phyloP scores from a whole-genome alignment of 2,113 vertebrate species.

The Colinus virginianus region DNA sequence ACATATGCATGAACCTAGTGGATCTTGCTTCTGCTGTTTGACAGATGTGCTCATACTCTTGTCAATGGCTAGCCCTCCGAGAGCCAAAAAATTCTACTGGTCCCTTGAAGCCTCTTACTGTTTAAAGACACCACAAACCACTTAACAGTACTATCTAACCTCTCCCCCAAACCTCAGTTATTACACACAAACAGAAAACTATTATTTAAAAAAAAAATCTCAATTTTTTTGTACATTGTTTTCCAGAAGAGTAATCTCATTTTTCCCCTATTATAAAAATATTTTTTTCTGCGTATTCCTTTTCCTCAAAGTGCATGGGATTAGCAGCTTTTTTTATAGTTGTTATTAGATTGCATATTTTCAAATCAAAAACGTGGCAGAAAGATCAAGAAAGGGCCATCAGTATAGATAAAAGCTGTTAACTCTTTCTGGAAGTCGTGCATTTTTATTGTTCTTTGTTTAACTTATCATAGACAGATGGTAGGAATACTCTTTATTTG shows the following conservation, averaged over 20 bases:
- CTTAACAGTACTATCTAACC: not conserved
- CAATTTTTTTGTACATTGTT: not conserved
- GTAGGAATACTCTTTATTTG: not conserved
- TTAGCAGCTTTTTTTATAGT: not conserved
- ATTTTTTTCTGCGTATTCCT: not conserved
- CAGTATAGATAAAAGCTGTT: not conserved
- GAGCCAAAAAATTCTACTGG: not conserved
- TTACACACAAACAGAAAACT: not conserved
- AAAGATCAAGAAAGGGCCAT: not conserved
- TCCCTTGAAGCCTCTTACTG: not conserved
- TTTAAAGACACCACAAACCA: not conserved
- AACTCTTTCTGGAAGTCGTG: not conserved
- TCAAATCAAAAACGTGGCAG: not conserved
- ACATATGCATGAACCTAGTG: not conserved
- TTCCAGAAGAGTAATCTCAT: not conserved
- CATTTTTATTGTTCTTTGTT: not conserved
- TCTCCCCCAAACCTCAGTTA: not conserved
- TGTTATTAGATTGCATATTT: not conserved
- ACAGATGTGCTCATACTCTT: not conserved
- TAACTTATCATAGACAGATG: accelerated
- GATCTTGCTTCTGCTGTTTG: not conserved
- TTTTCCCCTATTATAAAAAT: not conserved
- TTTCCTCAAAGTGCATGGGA: not conserved
- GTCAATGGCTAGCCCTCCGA: not conserved
- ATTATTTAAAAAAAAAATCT: not conserved